These are phyloP conservation scores for Cheilosia impressa DNA, from an alignment of 2,888 invertebrate genomes.

Conservation along the genomic window DNA sequence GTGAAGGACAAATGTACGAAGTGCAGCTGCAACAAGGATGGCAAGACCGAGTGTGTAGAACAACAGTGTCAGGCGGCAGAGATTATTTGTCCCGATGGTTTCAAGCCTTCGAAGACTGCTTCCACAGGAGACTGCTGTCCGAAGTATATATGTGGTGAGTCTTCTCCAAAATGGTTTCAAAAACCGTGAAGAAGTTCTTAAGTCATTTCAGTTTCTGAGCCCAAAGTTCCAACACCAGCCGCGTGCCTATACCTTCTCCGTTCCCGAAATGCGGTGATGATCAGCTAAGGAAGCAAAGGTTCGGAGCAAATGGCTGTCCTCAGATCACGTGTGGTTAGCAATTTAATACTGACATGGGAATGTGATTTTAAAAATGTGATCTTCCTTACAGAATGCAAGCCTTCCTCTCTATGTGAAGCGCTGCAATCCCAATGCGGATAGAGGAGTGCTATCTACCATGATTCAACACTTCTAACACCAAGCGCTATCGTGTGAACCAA, in stretches of 20 bases:
- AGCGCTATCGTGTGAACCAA: slow-evolving; percentile 19
- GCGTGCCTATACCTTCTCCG: slow-evolving; percentile 83
- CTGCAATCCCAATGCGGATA: too few species aligned
- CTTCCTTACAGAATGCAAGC: slow-evolving; percentile 87
- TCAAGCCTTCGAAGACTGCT: slow-evolving; percentile 83
- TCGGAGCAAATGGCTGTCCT: slow-evolving; percentile 87
- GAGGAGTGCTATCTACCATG: too few species aligned
- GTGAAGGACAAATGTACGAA: slow-evolving; percentile 84
- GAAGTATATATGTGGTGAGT: slow-evolving; percentile 85
- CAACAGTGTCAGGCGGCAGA: slow-evolving; percentile 84
- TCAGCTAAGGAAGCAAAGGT: slow-evolving; percentile 88
- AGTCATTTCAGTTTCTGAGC: slow-evolving; percentile 84
- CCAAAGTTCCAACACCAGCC: slow-evolving; percentile 80
- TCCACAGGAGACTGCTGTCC: slow-evolving; percentile 78
- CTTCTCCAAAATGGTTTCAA: background rate
- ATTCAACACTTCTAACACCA: too few species aligned
- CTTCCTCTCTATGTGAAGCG: slow-evolving; percentile 87
- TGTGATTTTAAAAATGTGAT: background rate
- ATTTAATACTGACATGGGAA: background rate
- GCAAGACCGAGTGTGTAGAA: slow-evolving; percentile 86
- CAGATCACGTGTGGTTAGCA: slow-evolving; percentile 89
- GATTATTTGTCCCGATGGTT: slow-evolving; percentile 87
- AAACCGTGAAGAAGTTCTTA: background rate
- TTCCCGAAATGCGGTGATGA: slow-evolving; percentile 88
- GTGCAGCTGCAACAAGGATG: slow-evolving; percentile 87